phyloP scores from a whole-genome alignment of 2,888 invertebrate genomes.

The Blera fallax region DNA sequence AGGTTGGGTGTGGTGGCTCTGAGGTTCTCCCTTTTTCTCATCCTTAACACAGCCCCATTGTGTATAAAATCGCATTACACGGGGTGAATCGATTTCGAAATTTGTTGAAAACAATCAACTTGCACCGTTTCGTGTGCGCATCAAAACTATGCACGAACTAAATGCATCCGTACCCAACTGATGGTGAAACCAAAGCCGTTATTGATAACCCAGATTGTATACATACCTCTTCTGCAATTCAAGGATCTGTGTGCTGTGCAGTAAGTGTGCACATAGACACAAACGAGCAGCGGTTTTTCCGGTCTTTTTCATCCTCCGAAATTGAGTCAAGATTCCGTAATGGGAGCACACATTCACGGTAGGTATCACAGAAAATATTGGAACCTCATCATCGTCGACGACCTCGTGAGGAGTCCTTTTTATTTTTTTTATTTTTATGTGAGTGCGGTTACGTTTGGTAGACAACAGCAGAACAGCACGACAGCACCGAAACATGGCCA shows the following conservation, averaged over 20 bases:
- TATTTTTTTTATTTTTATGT: neutral
- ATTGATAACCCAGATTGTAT: constrained; percentile 62
- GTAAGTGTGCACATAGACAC: constrained; percentile 34
- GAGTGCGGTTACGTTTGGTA: constrained; percentile 23
- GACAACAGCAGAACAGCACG: constrained; percentile 44
- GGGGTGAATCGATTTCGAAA: constrained; percentile 43
- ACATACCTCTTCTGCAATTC: constrained; percentile 29
- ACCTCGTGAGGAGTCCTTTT: neutral
- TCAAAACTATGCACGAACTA: neutral
- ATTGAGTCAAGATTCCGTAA: constrained; percentile 53
- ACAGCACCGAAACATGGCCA: constrained; percentile 34
- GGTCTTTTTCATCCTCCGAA: constrained; percentile 20
- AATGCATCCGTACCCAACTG: constrained; percentile 18
- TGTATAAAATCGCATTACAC: constrained; percentile 47
- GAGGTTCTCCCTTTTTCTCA: neutral
- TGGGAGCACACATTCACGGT: constrained; percentile 8
- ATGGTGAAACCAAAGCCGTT: constrained; percentile 41
- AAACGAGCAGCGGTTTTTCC: constrained; percentile 49
- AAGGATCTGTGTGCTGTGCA: constrained; percentile 29
- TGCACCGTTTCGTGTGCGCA: neutral
- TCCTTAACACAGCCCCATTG: neutral
- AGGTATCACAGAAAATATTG: constrained; percentile 32
- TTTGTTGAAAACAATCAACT: constrained; percentile 55
- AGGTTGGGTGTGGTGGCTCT: neutral
- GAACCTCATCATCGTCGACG: constrained; percentile 49